These are phyloP conservation scores for Oasisia sp. DNA, from an alignment of 2,888 invertebrate genomes.

Conservation along the genomic window DNA sequence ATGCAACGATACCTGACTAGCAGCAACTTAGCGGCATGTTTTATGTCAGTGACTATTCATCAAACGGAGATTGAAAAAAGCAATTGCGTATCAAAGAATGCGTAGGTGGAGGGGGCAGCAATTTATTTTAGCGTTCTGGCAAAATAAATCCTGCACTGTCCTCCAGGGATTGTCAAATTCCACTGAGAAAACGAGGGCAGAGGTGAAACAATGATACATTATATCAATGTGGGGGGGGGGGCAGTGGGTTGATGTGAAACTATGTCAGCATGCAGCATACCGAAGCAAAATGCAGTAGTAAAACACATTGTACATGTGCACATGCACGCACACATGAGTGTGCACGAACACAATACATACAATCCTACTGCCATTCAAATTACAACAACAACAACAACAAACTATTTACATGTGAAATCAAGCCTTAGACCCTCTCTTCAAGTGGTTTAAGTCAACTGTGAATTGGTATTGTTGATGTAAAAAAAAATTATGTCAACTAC, in stretches of 20 bases:
- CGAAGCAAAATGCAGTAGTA: not conserved
- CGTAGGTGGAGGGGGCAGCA: not conserved
- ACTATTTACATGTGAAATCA: not conserved
- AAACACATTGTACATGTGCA: not conserved
- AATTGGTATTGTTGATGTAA: no score
- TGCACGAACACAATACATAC: not conserved
- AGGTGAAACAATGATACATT: not conserved
- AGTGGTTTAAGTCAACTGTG: no score
- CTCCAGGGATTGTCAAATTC: not conserved
- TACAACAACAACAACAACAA: not conserved
- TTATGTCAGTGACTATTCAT: not conserved
- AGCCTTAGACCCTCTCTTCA: not conserved
- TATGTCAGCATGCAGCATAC: not conserved
- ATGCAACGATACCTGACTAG: not conserved
- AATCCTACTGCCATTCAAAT: not conserved
- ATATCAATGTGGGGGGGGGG: not conserved
- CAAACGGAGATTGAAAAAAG: not conserved
- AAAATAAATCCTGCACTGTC: not conserved
- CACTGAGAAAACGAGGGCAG: not conserved
- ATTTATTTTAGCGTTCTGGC: not conserved
- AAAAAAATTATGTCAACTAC: no score
- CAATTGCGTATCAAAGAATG: not conserved
- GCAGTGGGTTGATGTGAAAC: not conserved
- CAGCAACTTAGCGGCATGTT: not conserved
- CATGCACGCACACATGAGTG: not conserved